Percentiles rank a stretch among this genome's conserved stretches.
phyloP scores from a whole-genome alignment of 2,113 vertebrate species.

The Rhinogobius similis region DNA sequence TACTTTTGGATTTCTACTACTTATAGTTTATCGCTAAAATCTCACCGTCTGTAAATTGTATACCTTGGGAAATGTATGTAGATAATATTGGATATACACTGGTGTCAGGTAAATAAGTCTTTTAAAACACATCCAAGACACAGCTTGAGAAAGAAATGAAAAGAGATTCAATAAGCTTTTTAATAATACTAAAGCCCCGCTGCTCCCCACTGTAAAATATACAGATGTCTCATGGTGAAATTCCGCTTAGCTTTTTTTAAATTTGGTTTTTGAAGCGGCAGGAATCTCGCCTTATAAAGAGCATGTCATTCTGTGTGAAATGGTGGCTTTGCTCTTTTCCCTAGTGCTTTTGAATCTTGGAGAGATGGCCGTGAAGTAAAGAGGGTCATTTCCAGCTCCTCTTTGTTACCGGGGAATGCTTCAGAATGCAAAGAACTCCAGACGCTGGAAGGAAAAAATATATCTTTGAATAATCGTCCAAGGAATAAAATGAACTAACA shows the following conservation, averaged over 20 bases:
- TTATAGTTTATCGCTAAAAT: no score
- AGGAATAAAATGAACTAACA: slow-evolving; percentile 50
- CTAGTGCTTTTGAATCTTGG: slow-evolving; percentile 41
- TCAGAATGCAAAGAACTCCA: slow-evolving; percentile 32
- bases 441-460: slow-evolving; percentile 41
- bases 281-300: slow-evolving; percentile 45
- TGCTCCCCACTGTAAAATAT: slow-evolving; percentile 12
- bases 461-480: slow-evolving; percentile 49
- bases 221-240: slow-evolving; percentile 33
- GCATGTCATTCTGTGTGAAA: slow-evolving; percentile 59
- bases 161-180: slow-evolving; percentile 43
- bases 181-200: slow-evolving; percentile 33
- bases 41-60: neutral
- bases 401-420: slow-evolving; percentile 44
- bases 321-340: slow-evolving; percentile 53
- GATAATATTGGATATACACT: neutral
- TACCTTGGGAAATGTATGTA: neutral
- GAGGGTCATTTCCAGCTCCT: slow-evolving; percentile 45
- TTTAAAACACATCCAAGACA: slow-evolving; percentile 60
- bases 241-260: slow-evolving; percentile 18
- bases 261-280: slow-evolving; percentile 27
- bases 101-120: slow-evolving; percentile 10
- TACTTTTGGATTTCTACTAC: no score
- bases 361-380: slow-evolving; percentile 53
- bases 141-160: slow-evolving; percentile 20